These are phyloP conservation scores for Raja brachyura DNA, from an alignment of 2,113 vertebrate genomes.

Conservation along the genomic window DNA sequence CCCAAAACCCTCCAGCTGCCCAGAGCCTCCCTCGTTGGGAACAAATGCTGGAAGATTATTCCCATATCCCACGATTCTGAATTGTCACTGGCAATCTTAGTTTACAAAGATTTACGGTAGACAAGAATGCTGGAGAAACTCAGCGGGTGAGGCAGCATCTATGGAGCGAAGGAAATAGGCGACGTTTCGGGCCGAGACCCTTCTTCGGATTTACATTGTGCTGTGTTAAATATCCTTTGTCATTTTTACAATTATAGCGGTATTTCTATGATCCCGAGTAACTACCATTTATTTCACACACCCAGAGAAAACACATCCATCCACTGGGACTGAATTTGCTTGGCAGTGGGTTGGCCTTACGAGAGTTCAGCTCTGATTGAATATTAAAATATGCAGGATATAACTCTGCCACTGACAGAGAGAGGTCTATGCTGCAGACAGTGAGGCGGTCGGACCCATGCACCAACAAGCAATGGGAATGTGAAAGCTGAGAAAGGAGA, in stretches of 20 bases:
- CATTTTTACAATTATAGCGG: background rate
- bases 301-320: no score
- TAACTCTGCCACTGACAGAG: slow-evolving; percentile 28
- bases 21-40: background rate
- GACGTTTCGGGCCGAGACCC: no score
- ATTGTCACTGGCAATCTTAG: background rate
- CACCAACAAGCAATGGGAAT: slow-evolving; percentile 19
- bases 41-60: background rate
- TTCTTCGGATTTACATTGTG: background rate
- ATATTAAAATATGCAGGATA: slow-evolving; percentile 38
- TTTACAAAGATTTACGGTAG: background rate
- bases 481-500: background rate
- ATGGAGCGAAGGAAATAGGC: no score
- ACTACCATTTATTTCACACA: background rate
- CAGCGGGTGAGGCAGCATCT: no score
- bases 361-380: slow-evolving; percentile 29
- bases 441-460: background rate
- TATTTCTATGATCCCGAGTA: no score
- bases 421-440: slow-evolving; percentile 29
- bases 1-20: background rate
- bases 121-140: no score
- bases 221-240: background rate
- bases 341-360: background rate
- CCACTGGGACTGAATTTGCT: background rate
- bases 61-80: background rate